Evolutionary conservation across 2,113 vertebrate genomes (phyloP), one percentile per base, ranked within the genome.

Genomic region (Pedionomus torquatus): DNA sequence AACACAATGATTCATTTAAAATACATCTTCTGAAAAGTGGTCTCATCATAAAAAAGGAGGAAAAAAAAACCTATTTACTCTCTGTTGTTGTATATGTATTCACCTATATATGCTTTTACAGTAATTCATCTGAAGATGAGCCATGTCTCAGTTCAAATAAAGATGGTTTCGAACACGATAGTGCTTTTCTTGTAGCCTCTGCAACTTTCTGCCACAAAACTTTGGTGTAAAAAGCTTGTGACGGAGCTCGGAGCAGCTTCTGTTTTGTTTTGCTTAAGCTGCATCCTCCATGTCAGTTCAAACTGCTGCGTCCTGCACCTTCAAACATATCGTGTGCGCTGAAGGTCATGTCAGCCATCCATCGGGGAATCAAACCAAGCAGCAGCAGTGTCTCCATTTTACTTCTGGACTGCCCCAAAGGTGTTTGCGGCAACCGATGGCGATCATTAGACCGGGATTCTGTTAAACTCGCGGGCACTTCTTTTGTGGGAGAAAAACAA

Each of bases 51-150:
- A 86, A 79, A 93, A 92, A 55, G 13, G 25, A 93, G 33, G 83
- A 37, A 12, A 81, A 90, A 13, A 83, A 90, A 83, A 63, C 64
- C 37, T 16, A 88, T 86, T 80, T 90, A 57, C 76, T 89, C 49
- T 83, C 68, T 91, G 49, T 65, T 93, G 65, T 4, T 55, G 25
- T 23, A 5, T 39, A 83, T 26, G 33, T 52, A 74, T 55, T 82
- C 8, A 86, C 70, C 68, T 95, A 90, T 80, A 87, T 41, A 87
- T 23, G 31, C 52, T 92, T 89, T 78, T 90, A 95, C 93, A 84
- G 89, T 39, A 93, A 81, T 74, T 88, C 0, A 82, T 79, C 65
- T 65, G 49, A 94, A 85, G 69, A 87, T 48, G 30, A 95, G n/a
- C 57, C 28, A 89, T 35, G 37, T 49, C 76, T 82, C 61, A 39